phyloP scores from a whole-genome alignment of 2,113 vertebrate species.

The Esox niger region DNA sequence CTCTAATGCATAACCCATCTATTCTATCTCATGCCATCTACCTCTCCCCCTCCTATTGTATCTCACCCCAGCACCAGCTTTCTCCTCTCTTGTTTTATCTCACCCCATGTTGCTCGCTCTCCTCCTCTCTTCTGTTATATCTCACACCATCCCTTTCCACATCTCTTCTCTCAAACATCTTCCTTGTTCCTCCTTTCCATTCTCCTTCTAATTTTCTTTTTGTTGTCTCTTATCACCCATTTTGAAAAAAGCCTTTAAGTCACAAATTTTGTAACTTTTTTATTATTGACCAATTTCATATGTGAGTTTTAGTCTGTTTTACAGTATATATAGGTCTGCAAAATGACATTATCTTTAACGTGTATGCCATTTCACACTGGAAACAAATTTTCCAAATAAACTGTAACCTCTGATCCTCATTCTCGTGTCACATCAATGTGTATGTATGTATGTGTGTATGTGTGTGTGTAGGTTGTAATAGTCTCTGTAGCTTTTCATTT shows the following conservation, averaged over 20 bases:
- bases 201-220: neutral
- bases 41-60: neutral
- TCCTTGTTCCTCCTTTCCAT: too few relatives aligned
- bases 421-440: neutral
- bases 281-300: constrained; percentile 25
- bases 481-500: too few relatives aligned
- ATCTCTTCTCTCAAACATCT: too few relatives aligned
- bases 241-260: constrained; percentile 39
- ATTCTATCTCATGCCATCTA: neutral
- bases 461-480: too few relatives aligned
- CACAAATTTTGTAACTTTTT: constrained; percentile 47
- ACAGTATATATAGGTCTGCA: constrained; percentile 13
- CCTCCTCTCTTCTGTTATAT: too few relatives aligned
- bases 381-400: constrained; percentile 52
- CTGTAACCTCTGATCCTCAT: neutral
- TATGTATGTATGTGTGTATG: neutral
- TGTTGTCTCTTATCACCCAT: neutral
- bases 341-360: constrained; percentile 34
- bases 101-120: too few relatives aligned
- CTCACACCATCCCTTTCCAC: too few relatives aligned
- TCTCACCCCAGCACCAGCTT: constrained; percentile 1
- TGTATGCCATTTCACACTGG: constrained; percentile 46
- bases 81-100: neutral
- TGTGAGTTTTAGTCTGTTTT: constrained; percentile 31
- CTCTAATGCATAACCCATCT: neutral